Base-by-base conservation (phyloP, 2,113 vertebrate genomes). In the Antechinus flavipes region DNA sequence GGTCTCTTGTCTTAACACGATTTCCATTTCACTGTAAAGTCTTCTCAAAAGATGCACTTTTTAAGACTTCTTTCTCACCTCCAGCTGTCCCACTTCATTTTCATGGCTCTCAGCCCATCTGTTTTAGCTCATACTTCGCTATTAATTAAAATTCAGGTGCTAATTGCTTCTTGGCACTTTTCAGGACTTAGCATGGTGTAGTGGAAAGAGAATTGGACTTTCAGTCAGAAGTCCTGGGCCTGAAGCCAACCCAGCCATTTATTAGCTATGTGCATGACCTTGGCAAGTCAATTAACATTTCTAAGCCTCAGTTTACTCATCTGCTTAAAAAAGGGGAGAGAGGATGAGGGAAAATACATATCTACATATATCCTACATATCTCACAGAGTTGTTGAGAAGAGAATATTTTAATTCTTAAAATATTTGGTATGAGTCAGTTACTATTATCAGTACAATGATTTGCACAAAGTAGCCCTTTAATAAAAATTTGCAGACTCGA, bases 81-180 rank as follows among this genome's bases (percentile, higher is more conserved):
- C 61, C 10, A 49, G 54, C 47, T n/a, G 42, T 42, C 68, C 47
- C n/a, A 49, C 50, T 50, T 93, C 93, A 61, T 93, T 54, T 61
- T 46, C 50, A 76, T 76, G 61, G 61, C 61, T 76, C 61, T 76
- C 61, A 76, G 61, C 61, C 61, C 61, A 76, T 76, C 61, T 76
- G 61, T 76, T 76, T 76, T 76, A 76, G 68, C 68, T 42, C 68
- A 84, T 42, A 84, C 68, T 84, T 84, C 19, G 4, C 68, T 84
- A 42, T 84, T 84, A 84, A 84, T 84, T 84, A 84, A 84, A 84
- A 84, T 84, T 84, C 68, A 84, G 68, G 68, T 84, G 68, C 68
- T 84, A 84, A 84, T 84, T 84, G 68, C 68, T 84, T 84, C 68
- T 84, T 84, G 68, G 68, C n/a, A 84, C n/a, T n/a, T 84, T 42